Evolutionary conservation across 2,888 invertebrate genomes (phyloP).

Genomic region (Mallateleia sp.): DNA sequence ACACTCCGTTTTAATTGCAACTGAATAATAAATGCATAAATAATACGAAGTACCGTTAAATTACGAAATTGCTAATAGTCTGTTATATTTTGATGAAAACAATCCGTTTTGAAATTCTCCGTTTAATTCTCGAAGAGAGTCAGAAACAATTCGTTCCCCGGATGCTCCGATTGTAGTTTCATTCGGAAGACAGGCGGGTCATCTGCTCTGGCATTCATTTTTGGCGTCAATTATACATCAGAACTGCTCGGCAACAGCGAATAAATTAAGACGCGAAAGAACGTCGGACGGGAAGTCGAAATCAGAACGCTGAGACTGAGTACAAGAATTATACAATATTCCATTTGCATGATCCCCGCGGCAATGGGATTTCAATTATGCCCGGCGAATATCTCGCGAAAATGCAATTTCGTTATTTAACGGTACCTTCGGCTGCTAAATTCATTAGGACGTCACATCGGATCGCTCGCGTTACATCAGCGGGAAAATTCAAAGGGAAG

Average conservation of each 20-base stretch:
- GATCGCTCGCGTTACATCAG: constrained; percentile 5
- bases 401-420: constrained; percentile 55
- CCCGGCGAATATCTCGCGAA: constrained; percentile 19
- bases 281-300: constrained; percentile 18
- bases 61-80: neutral
- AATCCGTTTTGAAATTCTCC: neutral
- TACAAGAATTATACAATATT: constrained; percentile 42
- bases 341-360: constrained; percentile 31
- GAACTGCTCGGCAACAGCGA: neutral
- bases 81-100: neutral
- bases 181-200: neutral
- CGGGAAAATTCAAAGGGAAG: constrained; percentile 7
- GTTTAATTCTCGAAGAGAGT: neutral
- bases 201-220: neutral
- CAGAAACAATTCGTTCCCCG: neutral
- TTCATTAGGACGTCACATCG: constrained; percentile 30
- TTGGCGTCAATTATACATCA: constrained; percentile 1
- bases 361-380: constrained; percentile 35
- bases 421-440: constrained; percentile 22
- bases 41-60: neutral
- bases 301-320: neutral
- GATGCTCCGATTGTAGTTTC: neutral
- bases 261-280: constrained; percentile 36
- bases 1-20: too few relatives aligned
- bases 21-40: too few relatives aligned